Evolutionary conservation across 2,113 vertebrate species (phyloP).

Genomic region (Chloropsis hardwickii): DNA sequence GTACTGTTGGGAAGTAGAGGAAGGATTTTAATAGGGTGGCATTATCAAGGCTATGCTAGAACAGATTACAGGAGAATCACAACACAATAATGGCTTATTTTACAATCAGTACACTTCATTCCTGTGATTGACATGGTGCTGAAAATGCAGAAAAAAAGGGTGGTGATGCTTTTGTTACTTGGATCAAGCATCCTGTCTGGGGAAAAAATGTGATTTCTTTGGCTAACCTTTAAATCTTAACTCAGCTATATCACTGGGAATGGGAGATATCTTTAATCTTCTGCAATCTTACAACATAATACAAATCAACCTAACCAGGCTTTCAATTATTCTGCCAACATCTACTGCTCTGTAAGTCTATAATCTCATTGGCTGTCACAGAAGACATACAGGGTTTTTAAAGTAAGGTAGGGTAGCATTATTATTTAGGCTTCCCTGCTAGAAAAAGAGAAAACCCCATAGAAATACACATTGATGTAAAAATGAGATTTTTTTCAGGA

Average conservation of each 20-base stretch:
- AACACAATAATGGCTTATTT: not conserved
- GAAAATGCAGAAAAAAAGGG: not conserved
- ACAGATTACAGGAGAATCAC: not conserved
- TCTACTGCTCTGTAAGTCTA: not conserved
- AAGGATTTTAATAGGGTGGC: not conserved
- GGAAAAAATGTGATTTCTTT: not conserved
- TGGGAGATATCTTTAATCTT: not conserved
- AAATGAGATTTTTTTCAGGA: not conserved
- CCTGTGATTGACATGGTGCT: not conserved
- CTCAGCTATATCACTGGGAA: not conserved
- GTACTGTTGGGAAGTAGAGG: not conserved
- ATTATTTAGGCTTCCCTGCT: not conserved
- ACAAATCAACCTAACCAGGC: not conserved
- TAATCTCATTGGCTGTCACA: not conserved
- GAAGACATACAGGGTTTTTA: not conserved
- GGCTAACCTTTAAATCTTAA: not conserved
- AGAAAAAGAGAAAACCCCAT: not conserved
- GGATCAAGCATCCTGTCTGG: not conserved
- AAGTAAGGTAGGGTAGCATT: not conserved
- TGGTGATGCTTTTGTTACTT: not conserved
- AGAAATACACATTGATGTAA: not conserved
- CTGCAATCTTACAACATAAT: not conserved
- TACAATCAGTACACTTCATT: not conserved
- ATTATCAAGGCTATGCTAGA: not conserved
- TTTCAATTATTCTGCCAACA: not conserved